Percentiles rank a stretch among this genome's conserved stretches.
Evolutionary conservation across 2,113 vertebrate genomes (phyloP).

Genomic region (Physeter macrocephalus): DNA sequence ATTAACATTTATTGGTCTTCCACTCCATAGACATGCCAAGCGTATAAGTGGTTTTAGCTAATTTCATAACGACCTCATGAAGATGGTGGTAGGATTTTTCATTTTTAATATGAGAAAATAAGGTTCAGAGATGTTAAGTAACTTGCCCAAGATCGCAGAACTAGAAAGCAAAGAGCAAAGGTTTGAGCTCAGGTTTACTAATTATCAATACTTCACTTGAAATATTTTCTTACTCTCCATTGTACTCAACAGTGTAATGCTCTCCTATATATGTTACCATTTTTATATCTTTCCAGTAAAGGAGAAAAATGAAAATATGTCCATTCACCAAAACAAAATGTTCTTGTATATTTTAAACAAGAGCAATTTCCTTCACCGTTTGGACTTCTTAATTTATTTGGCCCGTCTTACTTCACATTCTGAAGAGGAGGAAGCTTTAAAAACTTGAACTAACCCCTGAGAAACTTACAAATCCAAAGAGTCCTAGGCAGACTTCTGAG

Average conservation of each 20-base stretch:
- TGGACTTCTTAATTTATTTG: conserved; percentile 1
- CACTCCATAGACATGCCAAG: not conserved
- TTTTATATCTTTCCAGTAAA: conserved; percentile 47
- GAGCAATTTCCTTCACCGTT: not conserved
- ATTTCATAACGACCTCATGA: not conserved
- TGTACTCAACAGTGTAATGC: not conserved
- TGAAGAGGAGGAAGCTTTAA: conserved; percentile 2
- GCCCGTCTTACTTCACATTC: not conserved
- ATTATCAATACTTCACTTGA: not conserved
- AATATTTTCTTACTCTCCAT: not conserved
- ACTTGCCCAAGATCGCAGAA: not conserved
- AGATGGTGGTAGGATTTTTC: not conserved
- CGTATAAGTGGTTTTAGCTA: not conserved
- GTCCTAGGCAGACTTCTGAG: not conserved
- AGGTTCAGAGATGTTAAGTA: not conserved
- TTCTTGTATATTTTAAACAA: not conserved
- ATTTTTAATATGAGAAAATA: not conserved
- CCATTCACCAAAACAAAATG: conserved; percentile 1
- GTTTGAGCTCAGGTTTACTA: not conserved
- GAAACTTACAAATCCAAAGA: not conserved
- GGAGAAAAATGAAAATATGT: conserved; percentile 13
- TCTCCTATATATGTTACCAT: not conserved
- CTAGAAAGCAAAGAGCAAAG: not conserved
- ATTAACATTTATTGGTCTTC: not conserved
- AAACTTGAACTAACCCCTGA: not conserved